Percentiles rank a stretch among this genome's conserved stretches.
phyloP scores from a whole-genome alignment of 92 coral and sea anemone genomes.

The Nematostella vectensis region DNA sequence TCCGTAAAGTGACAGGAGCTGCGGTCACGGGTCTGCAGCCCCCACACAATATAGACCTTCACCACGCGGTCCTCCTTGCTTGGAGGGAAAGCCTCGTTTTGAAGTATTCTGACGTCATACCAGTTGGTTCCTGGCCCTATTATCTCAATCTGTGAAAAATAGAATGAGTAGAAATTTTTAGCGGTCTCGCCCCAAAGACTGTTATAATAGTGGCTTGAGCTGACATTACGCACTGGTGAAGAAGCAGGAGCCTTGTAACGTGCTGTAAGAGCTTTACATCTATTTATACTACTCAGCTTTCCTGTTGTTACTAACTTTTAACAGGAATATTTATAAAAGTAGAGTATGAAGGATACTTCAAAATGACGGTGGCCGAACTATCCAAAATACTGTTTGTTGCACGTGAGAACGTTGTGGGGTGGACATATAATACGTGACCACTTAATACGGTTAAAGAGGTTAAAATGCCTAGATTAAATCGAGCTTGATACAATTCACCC shows the following conservation, averaged over 20 bases:
- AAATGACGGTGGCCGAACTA: too few relatives aligned
- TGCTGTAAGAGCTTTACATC: too few relatives aligned
- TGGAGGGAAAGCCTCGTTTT: slow-evolving; percentile 40
- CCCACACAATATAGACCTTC: slow-evolving; percentile 59
- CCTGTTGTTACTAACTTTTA: too few relatives aligned
- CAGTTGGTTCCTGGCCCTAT: slow-evolving; percentile 65
- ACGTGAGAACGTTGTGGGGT: too few relatives aligned
- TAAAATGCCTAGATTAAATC: too few relatives aligned
- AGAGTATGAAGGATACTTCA: too few relatives aligned
- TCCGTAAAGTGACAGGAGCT: slow-evolving; percentile 63
- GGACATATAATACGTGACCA: too few relatives aligned
- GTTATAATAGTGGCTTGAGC: background rate
- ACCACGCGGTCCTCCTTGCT: slow-evolving; percentile 55
- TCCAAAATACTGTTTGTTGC: too few relatives aligned
- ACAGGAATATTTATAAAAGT: too few relatives aligned
- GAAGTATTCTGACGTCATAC: slow-evolving; percentile 44
- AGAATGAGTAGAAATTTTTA: background rate
- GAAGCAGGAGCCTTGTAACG: background rate
- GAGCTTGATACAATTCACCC: too few relatives aligned
- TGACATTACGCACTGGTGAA: background rate
- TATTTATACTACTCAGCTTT: too few relatives aligned
- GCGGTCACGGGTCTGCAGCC: slow-evolving; percentile 55
- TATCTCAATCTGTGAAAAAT: slow-evolving; percentile 33
- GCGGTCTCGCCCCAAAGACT: background rate
- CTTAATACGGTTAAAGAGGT: too few relatives aligned